Evolutionary conservation across 2,888 invertebrate genomes (phyloP).

Genomic region (Harpalus rubripes): DNA sequence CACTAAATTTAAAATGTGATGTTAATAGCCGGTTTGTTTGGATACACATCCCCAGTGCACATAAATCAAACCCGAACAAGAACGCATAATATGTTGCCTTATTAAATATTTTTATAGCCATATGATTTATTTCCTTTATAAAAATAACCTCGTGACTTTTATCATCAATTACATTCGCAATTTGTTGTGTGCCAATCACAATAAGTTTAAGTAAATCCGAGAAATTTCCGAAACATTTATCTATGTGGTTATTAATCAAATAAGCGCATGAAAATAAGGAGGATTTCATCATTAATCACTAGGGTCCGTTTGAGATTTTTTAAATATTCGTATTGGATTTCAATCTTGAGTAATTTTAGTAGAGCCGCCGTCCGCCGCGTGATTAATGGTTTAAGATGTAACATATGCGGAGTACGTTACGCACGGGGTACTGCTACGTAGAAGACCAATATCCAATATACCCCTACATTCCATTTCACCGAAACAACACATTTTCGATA

Average conservation of each 20-base stretch:
- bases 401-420: conserved; percentile 56
- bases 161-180: conserved; percentile 49
- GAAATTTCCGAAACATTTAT: conserved; percentile 59
- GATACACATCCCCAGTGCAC: conserved; percentile 17
- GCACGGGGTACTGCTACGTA: conserved; percentile 4
- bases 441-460: conserved; percentile 6
- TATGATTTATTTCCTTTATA: conserved; percentile 34
- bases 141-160: conserved; percentile 35
- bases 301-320: conserved; percentile 52
- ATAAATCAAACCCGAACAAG: conserved; percentile 45
- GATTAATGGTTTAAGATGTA: conserved; percentile 53
- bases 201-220: conserved; percentile 48
- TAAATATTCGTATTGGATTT: conserved; percentile 62
- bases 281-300: conserved; percentile 47
- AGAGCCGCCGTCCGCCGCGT: conserved; percentile 32
- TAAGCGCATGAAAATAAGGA: conserved; percentile 45
- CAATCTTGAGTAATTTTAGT: conserved; percentile 63
- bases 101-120: conserved; percentile 41
- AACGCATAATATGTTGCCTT: conserved; percentile 45
- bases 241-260: conserved; percentile 51
- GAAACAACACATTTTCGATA: neutral
- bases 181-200: conserved; percentile 44
- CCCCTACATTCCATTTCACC: neutral
- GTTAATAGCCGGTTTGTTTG: conserved; percentile 61
- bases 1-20: conserved; percentile 61